Conservation (phyloP, 2,888 invertebrate species). For the Philonicus albiceps region DNA sequence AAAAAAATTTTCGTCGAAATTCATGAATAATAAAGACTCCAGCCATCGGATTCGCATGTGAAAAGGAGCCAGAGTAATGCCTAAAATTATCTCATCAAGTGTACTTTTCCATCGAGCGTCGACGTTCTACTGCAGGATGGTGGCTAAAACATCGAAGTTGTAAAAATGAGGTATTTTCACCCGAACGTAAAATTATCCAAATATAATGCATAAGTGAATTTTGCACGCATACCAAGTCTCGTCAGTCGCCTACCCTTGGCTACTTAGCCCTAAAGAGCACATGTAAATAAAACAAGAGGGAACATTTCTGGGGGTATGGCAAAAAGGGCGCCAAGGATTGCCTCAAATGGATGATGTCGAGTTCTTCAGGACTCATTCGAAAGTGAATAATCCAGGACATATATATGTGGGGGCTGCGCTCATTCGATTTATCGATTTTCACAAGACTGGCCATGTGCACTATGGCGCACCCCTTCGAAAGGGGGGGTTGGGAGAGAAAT, state of each 20-base stretch:
- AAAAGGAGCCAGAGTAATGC: background rate
- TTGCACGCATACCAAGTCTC: conserved; percentile 1
- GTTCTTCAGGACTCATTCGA: background rate
- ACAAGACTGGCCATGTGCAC: background rate
- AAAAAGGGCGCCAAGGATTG: background rate
- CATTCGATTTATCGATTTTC: conserved; percentile 2
- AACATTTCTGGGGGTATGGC: background rate
- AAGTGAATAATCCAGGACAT: background rate
- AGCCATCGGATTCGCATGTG: background rate
- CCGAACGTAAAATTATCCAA: conserved; percentile 7
- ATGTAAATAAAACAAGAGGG: background rate
- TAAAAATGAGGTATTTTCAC: background rate
- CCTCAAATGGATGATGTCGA: background rate
- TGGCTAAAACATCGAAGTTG: background rate
- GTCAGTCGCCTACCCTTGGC: background rate
- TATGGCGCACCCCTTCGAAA: background rate
- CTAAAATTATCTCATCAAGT: conserved; percentile 31
- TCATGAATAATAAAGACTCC: conserved; percentile 21
- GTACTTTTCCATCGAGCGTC: background rate
- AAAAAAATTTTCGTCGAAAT: conserved; percentile 15
- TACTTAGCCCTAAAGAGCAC: background rate
- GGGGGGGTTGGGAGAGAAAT: background rate
- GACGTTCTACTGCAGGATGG: background rate
- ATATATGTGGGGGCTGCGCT: background rate
- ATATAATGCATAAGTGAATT: conserved; percentile 21